phyloP scores from a whole-genome alignment of 2,113 vertebrate genomes.

The Scortum barcoo region DNA sequence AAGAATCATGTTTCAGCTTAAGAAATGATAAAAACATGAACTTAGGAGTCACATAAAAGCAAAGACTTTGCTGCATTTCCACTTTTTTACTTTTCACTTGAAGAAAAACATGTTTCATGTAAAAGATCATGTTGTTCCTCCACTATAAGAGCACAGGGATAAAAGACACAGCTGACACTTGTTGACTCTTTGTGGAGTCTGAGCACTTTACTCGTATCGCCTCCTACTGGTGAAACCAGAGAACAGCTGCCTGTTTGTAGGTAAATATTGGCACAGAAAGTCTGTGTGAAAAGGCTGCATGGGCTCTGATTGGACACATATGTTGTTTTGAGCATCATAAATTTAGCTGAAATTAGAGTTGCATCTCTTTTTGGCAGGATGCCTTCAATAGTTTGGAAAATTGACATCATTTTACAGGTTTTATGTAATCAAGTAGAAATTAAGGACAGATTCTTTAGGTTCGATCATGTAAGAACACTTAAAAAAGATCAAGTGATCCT shows the following conservation, averaged over 20 bases:
- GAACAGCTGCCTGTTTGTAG: neutral
- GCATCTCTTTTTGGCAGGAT: neutral
- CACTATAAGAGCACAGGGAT: neutral
- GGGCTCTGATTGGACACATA: no score
- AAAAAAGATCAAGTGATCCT: neutral
- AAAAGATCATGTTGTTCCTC: neutral
- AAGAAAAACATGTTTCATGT: neutral
- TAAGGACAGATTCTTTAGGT: neutral
- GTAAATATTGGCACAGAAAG: neutral
- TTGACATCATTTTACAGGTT: no score
- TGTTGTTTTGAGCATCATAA: no score
- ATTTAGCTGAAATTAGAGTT: neutral
- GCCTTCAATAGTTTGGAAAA: neutral
- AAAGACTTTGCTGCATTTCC: no score
- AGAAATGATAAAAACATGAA: neutral
- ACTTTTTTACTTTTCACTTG: no score
- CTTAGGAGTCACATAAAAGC: no score
- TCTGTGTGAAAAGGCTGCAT: no score
- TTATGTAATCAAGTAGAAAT: neutral
- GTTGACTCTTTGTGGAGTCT: neutral
- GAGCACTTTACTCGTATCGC: neutral
- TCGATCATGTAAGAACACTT: neutral
- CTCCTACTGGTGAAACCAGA: slow-evolving; percentile 20
- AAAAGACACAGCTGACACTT: no score
- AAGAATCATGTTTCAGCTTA: neutral